phyloP scores from a whole-genome alignment of 2,888 invertebrate species.

The Phengaris arion region DNA sequence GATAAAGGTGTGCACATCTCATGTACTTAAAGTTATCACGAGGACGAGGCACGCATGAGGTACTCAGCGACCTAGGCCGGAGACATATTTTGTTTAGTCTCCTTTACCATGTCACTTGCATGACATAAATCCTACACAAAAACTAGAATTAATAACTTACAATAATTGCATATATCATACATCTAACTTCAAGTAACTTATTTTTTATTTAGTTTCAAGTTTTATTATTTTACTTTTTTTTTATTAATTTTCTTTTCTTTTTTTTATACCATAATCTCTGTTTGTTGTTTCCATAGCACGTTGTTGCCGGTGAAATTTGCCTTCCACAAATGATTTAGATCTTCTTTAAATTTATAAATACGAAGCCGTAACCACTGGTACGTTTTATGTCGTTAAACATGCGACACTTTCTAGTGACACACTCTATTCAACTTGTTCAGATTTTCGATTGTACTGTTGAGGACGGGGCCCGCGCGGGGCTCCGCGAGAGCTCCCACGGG shows the following conservation, averaged over 20 bases:
- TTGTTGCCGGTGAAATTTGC: conserved; percentile 86
- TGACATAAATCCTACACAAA: conserved; percentile 64
- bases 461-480: conserved; percentile 49
- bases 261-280: conserved; percentile 80
- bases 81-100: conserved; percentile 40
- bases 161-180: conserved; percentile 78
- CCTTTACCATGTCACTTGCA: conserved; percentile 50
- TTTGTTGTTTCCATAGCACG: conserved; percentile 77
- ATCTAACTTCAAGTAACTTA: conserved; percentile 78
- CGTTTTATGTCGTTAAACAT: conserved; percentile 35
- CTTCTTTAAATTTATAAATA: conserved; percentile 49
- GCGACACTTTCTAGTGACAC: conserved; percentile 43
- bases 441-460: conserved; percentile 63
- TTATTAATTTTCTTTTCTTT: conserved; percentile 64
- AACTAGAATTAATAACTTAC: conserved; percentile 77
- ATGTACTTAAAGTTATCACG: conserved; percentile 71
- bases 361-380: conserved; percentile 44
- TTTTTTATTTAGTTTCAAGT: conserved; percentile 78
- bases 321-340: conserved; percentile 81
- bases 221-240: conserved; percentile 80
- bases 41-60: conserved; percentile 61
- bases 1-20: conserved; percentile 60
- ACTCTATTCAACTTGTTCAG: conserved; percentile 60
- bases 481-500: conserved; percentile 52
- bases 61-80: conserved; percentile 45